These are phyloP conservation scores for Indicator indicator DNA, from an alignment of 2,113 vertebrate genomes.

Conservation along the genomic window DNA sequence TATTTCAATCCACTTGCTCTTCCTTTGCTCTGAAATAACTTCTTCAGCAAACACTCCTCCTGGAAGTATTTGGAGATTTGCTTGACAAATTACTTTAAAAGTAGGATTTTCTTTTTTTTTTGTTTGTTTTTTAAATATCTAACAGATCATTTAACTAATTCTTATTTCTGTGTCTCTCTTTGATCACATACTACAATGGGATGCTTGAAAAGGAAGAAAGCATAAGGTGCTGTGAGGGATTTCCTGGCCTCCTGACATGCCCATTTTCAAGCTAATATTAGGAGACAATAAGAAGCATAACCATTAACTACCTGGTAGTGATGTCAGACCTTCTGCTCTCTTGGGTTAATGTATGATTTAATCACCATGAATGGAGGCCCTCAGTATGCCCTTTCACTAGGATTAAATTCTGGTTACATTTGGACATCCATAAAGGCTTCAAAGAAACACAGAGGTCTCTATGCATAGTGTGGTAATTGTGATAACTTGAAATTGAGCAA, in stretches of 20 bases:
- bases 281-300: slow-evolving; percentile 7
- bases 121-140: background rate
- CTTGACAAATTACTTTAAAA: background rate
- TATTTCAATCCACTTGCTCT: background rate
- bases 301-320: slow-evolving; percentile 35
- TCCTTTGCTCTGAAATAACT: background rate
- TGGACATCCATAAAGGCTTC: background rate
- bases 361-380: slow-evolving; percentile 42
- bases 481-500: background rate
- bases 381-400: background rate
- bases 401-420: slow-evolving; percentile 14
- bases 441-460: background rate
- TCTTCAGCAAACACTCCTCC: background rate
- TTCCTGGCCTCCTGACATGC: background rate
- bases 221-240: background rate
- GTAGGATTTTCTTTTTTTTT: background rate
- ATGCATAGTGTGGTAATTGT: background rate
- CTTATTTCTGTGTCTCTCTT: background rate
- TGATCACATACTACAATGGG: background rate
- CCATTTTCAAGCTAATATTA: slow-evolving; percentile 36
- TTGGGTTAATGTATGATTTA: slow-evolving; percentile 41
- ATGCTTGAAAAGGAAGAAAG: background rate
- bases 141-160: background rate
- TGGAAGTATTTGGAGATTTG: background rate
- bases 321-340: slow-evolving; percentile 42